Base-by-base conservation (phyloP, 2,888 invertebrate genomes). In the Lasioglossum marginatum region DNA sequence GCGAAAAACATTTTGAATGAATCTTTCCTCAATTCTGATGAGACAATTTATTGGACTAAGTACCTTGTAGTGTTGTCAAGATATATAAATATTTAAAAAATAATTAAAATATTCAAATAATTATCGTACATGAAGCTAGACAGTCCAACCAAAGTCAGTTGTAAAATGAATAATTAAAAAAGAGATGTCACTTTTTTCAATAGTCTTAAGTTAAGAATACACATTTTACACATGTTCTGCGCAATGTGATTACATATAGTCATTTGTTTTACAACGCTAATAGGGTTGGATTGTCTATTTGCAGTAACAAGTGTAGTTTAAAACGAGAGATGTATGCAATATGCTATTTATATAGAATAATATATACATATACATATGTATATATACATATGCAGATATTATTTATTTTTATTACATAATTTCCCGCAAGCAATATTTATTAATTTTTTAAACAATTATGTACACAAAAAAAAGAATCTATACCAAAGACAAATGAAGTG, bases 291-390 rank as follows among this genome's bases (percentile, higher is more conserved):
- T 87, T 85, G 82, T 85, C 82, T 82, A 81, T 84, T 78, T 66
- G n/a, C 71, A 60, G 73, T 78, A 79, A 84, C 45, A 81, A 52
- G 31, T 74, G 79, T 86, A 90, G 79, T 87, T n/a, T 23, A 78
- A 74, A 82, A n/a, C 14, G 40, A 84, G 79, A 71, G 43, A 81
- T 82, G 88, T 87, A 91, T 89, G 89, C 83, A 76, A 90, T 88
- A 86, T 79, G 81, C 82, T 82, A 85, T 82, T 88, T 89, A 78
- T 74, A 84, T 83, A 87, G 82, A 90, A 83, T 87, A 86, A 86
- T 87, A 87, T 87, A 90, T 85, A 87, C 43, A 83, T 78, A 86
- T 79, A 83, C 76, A 86, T 79, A 82, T 81, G 80, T 76, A 81
- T 82, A 78, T 75, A 87, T 71, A 77, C 73, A 82, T 77, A 81